These are phyloP conservation scores for Crotalus horridus DNA, from an alignment of 2,113 vertebrate species.

Conservation along the genomic window DNA sequence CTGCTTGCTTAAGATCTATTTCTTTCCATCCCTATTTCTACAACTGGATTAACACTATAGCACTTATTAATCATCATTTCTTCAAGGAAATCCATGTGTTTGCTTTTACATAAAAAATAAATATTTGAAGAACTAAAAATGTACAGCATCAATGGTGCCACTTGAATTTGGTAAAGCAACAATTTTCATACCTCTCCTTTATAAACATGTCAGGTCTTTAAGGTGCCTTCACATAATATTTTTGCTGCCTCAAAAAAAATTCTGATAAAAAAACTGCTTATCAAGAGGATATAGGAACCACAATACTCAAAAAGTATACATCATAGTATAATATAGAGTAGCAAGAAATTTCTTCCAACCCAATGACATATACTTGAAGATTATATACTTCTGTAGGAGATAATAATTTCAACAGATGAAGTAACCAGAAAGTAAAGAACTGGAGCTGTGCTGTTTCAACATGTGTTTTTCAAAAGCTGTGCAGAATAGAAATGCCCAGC, in stretches of 20 bases:
- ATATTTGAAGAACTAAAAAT: not conserved
- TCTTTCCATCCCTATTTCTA: not conserved
- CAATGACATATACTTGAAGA: not conserved
- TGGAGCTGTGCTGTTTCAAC: slow-evolving; percentile 28
- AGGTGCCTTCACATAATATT: slow-evolving; percentile 17
- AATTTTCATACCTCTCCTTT: slow-evolving; percentile 7
- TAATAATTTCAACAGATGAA: not conserved
- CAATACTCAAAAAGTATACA: not conserved
- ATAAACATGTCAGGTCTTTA: not conserved
- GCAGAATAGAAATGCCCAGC: slow-evolving; percentile 28
- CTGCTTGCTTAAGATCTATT: not conserved
- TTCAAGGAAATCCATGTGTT: not conserved
- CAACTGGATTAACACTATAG: not conserved
- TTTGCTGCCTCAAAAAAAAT: not conserved
- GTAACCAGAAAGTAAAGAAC: not conserved
- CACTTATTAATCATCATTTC: not conserved
- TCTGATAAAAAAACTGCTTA: slow-evolving; percentile 12
- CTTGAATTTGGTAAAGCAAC: not conserved
- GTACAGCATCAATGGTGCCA: not conserved
- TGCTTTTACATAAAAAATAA: not conserved
- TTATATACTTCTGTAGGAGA: not conserved
- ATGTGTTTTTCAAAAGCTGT: slow-evolving; percentile 20
- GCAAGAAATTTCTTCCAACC: not conserved
- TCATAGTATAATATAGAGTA: not conserved
- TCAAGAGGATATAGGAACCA: slow-evolving; percentile 19